These are phyloP conservation scores for Hecatera dysodea DNA, from an alignment of 2,888 invertebrate genomes.

Conservation along the genomic window DNA sequence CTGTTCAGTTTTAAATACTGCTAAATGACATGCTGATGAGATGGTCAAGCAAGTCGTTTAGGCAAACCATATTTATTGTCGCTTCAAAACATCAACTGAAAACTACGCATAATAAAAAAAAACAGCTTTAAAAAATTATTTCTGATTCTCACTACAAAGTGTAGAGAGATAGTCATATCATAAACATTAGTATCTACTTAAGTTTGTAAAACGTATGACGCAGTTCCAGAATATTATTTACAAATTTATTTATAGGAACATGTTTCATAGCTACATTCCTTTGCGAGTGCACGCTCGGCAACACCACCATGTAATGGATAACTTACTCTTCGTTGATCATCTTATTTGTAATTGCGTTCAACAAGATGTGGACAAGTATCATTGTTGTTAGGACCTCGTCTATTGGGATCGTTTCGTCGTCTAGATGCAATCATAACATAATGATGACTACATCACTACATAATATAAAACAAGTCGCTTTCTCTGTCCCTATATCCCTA, in stretches of 20 bases:
- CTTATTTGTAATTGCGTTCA: not conserved
- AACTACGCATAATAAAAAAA: not conserved
- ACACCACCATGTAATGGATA: slow-evolving; percentile 24
- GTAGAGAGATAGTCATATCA: slow-evolving; percentile 1
- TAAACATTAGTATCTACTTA: slow-evolving; percentile 27
- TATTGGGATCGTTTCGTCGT: not conserved
- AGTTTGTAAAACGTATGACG: slow-evolving; percentile 53
- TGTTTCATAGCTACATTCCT: slow-evolving; percentile 47
- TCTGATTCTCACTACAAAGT: not conserved
- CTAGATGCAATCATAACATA: slow-evolving; percentile 17
- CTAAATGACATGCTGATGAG: too few species aligned
- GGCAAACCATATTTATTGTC: too few species aligned
- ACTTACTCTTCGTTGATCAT: slow-evolving; percentile 12
- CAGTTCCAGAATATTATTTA: slow-evolving; percentile 58
- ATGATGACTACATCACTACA: not conserved
- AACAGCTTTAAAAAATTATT: not conserved
- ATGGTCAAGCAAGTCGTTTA: too few species aligned
- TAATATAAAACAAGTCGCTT: too few species aligned
- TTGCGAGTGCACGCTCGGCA: slow-evolving; percentile 31
- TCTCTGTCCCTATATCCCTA: too few species aligned
- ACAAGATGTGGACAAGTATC: not conserved
- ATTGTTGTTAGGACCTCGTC: not conserved
- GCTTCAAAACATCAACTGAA: not conserved
- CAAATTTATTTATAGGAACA: slow-evolving; percentile 56
- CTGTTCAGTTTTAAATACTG: not conserved